These are phyloP conservation scores for Acyrthosiphon pisum DNA, from an alignment of 1,140 invertebrate species.

Conservation along the genomic window DNA sequence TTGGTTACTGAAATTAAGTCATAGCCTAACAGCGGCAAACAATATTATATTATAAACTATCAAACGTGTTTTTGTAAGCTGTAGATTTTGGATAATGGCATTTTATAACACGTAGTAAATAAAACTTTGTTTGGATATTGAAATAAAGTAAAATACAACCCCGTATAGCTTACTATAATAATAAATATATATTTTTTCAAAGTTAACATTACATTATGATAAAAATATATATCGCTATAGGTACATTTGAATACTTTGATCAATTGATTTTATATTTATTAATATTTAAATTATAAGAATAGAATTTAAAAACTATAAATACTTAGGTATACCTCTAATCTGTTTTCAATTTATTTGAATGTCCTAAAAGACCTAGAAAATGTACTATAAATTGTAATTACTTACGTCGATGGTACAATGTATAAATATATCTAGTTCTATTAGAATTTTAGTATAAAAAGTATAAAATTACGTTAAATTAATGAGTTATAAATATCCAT, in stretches of 20 bases:
- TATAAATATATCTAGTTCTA: not conserved
- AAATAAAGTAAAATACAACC: not conserved
- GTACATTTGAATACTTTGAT: not conserved
- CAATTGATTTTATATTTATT: not conserved
- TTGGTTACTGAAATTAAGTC: slow-evolving; percentile 7
- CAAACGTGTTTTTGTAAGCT: not conserved
- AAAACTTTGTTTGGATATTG: not conserved
- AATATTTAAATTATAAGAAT: too few relatives aligned
- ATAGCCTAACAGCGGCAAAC: not conserved
- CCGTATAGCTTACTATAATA: not conserved
- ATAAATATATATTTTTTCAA: not conserved
- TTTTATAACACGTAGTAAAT: not conserved
- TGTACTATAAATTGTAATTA: not conserved
- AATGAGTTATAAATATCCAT: not conserved
- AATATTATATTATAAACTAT: slow-evolving; percentile 28
- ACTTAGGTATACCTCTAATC: too few relatives aligned
- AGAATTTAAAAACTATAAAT: too few relatives aligned
- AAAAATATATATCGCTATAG: not conserved
- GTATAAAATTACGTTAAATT: not conserved
- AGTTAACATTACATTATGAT: not conserved
- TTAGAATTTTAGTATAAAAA: not conserved
- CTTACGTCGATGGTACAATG: not conserved
- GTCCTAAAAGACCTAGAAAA: not conserved
- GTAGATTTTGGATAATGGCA: not conserved
- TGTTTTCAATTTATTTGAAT: too few relatives aligned